Evolutionary conservation across 1,140 invertebrate species (phyloP).

Genomic region (Drosophila setifemur): DNA sequence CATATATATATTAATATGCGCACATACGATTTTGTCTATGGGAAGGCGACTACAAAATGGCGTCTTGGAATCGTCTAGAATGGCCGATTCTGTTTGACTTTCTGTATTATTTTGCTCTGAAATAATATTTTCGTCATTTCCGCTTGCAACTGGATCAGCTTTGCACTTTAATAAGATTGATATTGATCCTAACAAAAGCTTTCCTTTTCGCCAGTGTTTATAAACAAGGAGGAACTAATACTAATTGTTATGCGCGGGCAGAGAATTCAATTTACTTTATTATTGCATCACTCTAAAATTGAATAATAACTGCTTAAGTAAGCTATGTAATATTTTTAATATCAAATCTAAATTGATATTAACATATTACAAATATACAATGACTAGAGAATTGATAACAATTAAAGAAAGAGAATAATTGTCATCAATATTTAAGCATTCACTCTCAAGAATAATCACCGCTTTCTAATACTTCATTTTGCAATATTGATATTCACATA

Average conservation of each 20-base stretch:
- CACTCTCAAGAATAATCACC: too few relatives aligned
- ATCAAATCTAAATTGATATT: too few relatives aligned
- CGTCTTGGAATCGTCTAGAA: constrained; percentile 7
- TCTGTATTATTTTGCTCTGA: not conserved
- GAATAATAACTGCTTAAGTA: too few relatives aligned
- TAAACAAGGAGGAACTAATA: not conserved
- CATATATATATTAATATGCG: not conserved
- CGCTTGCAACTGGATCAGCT: not conserved
- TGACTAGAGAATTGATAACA: too few relatives aligned
- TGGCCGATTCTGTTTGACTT: not conserved
- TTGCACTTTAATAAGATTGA: not conserved
- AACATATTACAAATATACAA: too few relatives aligned
- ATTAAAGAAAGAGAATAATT: too few relatives aligned
- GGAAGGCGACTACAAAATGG: constrained; percentile 29
- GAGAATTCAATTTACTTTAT: not conserved
- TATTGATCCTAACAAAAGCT: not conserved
- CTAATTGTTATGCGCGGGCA: not conserved
- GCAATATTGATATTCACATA: too few relatives aligned
- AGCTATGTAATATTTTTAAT: too few relatives aligned
- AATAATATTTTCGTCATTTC: constrained; percentile 19
- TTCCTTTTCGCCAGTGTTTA: constrained; percentile 1
- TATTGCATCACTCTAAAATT: not conserved
- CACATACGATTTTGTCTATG: not conserved
- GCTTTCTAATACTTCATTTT: too few relatives aligned
- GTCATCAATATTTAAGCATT: too few relatives aligned